phyloP scores from a whole-genome alignment of 2,888 invertebrate species.

The Ferrisia virgata region DNA sequence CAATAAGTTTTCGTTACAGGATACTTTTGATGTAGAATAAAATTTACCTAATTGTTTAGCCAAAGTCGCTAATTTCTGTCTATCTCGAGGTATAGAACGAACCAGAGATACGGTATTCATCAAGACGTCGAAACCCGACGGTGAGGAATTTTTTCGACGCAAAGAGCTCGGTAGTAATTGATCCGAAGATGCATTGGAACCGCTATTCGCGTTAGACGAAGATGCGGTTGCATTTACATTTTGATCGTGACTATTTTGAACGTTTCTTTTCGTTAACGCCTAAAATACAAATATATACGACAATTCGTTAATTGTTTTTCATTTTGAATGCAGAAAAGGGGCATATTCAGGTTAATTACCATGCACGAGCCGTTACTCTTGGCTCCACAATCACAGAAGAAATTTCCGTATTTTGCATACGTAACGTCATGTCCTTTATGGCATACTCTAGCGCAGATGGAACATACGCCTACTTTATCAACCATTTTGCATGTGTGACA shows the following conservation, averaged over 20 bases:
- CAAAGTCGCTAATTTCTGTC: conserved; percentile 56
- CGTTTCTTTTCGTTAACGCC: conserved; percentile 38
- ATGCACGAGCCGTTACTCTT: conserved; percentile 82
- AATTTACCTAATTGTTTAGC: conserved; percentile 58
- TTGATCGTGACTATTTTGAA: conserved; percentile 22
- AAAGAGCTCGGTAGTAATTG: conserved; percentile 61
- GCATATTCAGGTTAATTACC: conserved; percentile 53
- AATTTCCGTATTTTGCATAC: conserved; percentile 96
- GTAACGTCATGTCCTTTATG: conserved; percentile 95
- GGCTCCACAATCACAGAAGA: conserved; percentile 99
- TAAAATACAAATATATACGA: background rate
- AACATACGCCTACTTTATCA: conserved; percentile 96
- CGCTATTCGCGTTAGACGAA: conserved; percentile 54
- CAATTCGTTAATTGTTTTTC: background rate
- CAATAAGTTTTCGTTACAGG: too few species aligned
- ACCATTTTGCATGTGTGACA: conserved; percentile 99
- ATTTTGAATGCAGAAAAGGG: too few species aligned
- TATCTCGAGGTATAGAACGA: conserved; percentile 54
- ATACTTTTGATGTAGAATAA: background rate
- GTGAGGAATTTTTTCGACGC: conserved; percentile 63
- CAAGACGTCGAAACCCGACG: conserved; percentile 55
- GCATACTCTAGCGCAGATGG: conserved; percentile 94
- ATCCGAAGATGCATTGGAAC: conserved; percentile 51
- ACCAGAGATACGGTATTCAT: conserved; percentile 38
- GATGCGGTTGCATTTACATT: background rate